Evolutionary conservation across 2,888 invertebrate genomes (phyloP), one percentile per base, ranked within the genome.

Genomic region (Cyaniris semiargus): DNA sequence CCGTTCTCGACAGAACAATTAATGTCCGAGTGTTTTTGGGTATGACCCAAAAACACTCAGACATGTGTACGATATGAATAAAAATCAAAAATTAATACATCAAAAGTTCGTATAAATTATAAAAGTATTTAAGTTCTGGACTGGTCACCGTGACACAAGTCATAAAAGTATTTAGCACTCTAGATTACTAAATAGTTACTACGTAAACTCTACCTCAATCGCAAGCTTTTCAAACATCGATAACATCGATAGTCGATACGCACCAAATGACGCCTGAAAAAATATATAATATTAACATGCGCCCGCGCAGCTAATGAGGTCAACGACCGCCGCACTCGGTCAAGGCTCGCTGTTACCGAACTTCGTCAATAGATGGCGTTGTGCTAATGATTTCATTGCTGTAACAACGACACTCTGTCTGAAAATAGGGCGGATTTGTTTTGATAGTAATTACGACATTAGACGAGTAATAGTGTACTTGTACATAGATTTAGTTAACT

Each of bases 281-380:
- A 27, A 66, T 44, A 1, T 71, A 27, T 27, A 71, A 27, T 27
- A 71, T 71, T 71, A 3, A 72, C 27, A 13, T 21, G 71, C 74
- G 74, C 74, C 23, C 53, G 53, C 74, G 48, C 72, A 72, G 72
- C 38, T 72, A 78, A 78, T 76, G 79, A 18, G 82, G 80, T 81
- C 82, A 81, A 79, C 79, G 84, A 75, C 82, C 84, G 34, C 75
- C 72, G 76, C 81, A 83, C 80, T 85, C 83, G 86, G 85, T 85
- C 86, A 86, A 86, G 86, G 86, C 83, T 82, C 70, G 70, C 56
- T 56, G 48, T 79, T 79, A 81, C 81, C 81, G 23, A 58, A 70
- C 48, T 75, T n/a, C 34, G 74, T 70, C 77, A 76, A 80, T 66
- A 81, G 80, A 79, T 80, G 79, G 76, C 78, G 77, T 38, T 78